Percentiles rank a stretch among this genome's conserved stretches.
Evolutionary conservation across 2,113 vertebrate genomes (phyloP).

Genomic region (human): GRCh38 chr9:92722501-92723000

Average conservation of each 20-base stretch:
- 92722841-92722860: no score
- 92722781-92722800: conserved; percentile 92
- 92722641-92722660: conserved; percentile 87
- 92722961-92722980: background rate
- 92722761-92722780: conserved; percentile 95
- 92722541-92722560: background rate
- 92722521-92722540: background rate
- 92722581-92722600: background rate
- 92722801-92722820: conserved; percentile 88
- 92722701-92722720: conserved; percentile 97
- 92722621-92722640: background rate
- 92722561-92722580: background rate
- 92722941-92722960: background rate
- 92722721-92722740: conserved; percentile 95
- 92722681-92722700: conserved; percentile 99
- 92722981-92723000: fast-evolving
- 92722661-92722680: conserved; percentile 96
- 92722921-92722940: background rate
- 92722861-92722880: background rate
- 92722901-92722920: background rate
- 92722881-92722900: fast-evolving
- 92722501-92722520: background rate
- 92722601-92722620: background rate
- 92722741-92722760: conserved; percentile 97
- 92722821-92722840: fast-evolving